phyloP scores from a whole-genome alignment of 2,888 invertebrate genomes.

The Scaptomyza reducta region DNA sequence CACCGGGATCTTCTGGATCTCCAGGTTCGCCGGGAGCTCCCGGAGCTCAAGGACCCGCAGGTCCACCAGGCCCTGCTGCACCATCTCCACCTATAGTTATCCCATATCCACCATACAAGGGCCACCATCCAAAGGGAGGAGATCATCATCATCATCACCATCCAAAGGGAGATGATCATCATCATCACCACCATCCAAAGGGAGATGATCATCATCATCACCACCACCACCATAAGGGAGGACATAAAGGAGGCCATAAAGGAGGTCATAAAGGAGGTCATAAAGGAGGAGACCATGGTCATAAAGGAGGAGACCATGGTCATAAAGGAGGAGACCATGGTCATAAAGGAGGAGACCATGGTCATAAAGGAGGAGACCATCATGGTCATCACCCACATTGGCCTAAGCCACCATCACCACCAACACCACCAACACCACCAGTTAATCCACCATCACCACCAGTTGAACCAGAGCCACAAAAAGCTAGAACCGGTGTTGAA shows the following conservation, averaged over 20 bases:
- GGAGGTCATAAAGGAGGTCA: background rate
- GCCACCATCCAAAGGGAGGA: conserved; percentile 7
- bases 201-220: conserved; percentile 11
- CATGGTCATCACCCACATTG: too few species aligned
- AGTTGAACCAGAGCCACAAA: too few species aligned
- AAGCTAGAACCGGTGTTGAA: background rate
- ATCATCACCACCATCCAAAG: conserved; percentile 27
- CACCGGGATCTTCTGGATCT: conserved; percentile 32
- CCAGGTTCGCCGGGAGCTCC: conserved; percentile 2
- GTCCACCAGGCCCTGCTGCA: too few species aligned
- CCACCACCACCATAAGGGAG: conserved; percentile 24
- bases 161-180: conserved; percentile 13
- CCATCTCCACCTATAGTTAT: background rate
- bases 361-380: conserved; percentile 1
- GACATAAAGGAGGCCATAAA: too few species aligned
- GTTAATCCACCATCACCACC: too few species aligned
- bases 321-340: background rate
- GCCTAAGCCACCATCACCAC: too few species aligned
- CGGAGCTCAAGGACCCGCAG: too few species aligned
- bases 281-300: background rate
- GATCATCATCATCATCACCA: conserved; percentile 16
- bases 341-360: too few species aligned
- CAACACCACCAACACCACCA: too few species aligned
- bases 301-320: background rate
- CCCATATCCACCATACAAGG: conserved; percentile 12